These are phyloP conservation scores for Lasioglossum zephyrum DNA, from an alignment of 2,888 invertebrate genomes.

Conservation along the genomic window DNA sequence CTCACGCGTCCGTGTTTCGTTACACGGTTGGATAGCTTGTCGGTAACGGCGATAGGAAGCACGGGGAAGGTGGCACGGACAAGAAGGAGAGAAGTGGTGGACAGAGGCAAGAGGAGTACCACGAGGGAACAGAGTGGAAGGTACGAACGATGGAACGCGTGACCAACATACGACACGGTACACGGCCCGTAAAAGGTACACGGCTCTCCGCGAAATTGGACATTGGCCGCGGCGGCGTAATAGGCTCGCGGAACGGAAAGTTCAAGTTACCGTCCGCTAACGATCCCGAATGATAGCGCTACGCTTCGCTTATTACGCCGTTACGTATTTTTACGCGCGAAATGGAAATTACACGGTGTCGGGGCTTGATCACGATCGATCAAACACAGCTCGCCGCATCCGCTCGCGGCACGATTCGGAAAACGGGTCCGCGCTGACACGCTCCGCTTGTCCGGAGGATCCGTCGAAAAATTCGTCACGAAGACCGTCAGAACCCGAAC, in stretches of 20 bases:
- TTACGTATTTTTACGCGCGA: conserved; percentile 41
- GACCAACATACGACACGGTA: conserved; percentile 48
- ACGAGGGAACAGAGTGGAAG: neutral
- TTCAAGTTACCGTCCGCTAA: conserved; percentile 41
- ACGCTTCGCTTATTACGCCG: conserved; percentile 51
- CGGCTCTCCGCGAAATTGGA: conserved; percentile 49
- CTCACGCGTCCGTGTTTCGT: conserved; percentile 30
- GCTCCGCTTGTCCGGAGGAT: neutral
- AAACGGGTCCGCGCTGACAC: neutral
- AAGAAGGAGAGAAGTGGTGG: neutral
- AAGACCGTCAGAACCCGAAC: neutral
- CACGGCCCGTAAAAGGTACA: conserved; percentile 47
- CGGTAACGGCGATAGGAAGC: conserved; percentile 8
- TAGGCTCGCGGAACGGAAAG: conserved; percentile 31
- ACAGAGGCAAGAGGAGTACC: neutral
- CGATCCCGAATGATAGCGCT: conserved; percentile 44
- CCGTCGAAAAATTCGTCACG: neutral
- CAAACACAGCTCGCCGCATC: conserved; percentile 5
- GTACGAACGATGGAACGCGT: conserved; percentile 21
- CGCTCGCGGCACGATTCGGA: neutral
- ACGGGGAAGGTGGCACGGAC: neutral
- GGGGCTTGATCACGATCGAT: conserved; percentile 1
- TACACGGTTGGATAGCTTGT: conserved; percentile 23
- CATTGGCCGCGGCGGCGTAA: conserved; percentile 47
- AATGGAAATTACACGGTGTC: conserved; percentile 49